Evolutionary conservation across 35 echinoderm and acorn worm species (phyloP), one percentile per base, ranked within the genome.

Genomic region (Apostichopus californicus): DNA sequence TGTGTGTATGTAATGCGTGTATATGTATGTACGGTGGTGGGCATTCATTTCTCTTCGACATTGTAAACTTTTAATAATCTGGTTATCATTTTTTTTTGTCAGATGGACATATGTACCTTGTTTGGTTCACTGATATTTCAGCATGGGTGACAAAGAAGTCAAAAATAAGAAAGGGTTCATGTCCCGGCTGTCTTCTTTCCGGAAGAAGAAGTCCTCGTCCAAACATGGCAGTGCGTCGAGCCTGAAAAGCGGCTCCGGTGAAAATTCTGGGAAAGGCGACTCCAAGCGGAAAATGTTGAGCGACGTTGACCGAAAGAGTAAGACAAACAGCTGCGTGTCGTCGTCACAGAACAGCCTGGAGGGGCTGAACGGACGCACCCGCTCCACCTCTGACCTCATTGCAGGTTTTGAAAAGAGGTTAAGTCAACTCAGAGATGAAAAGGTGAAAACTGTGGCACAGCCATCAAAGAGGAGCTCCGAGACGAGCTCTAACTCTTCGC

Each of bases 121-220:
- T 9, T 7, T 6, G 14, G 28, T 34, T 9, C 46, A 9, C 26
- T 15, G n/a, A 82, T 22, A 13, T 87, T 11, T 15, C 89, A 91
- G 17, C 17, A 91, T 91, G 89, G 77, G 68, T 91, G 89, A 91
- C 15, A 91, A 91, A 21, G 72, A 77, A 56, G 77, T 34, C 10
- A 91, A 91, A 79, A 57, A 15, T 25, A 91, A 91, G 89, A 91
- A 91, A 23, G 71, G 71, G 5, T 79, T 91, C 18, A 91, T 91
- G 89, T 77, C 89, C 53, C 71, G 89, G 8, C 56, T 91, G 25
- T 60, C 89, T 26, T 90, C 88, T 23, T 91, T 91, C 64, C 28
- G 89, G 18, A 91, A 91, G 73, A 91, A 91, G 77, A 91, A 91
- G 13, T 89, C 83, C 25, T 87, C 86, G 28, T 77, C 89, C 14